Evolutionary conservation across 2,888 invertebrate species (phyloP), one percentile per base, ranked within the genome.

Genomic region (Hermaeophaga mercurialis): DNA sequence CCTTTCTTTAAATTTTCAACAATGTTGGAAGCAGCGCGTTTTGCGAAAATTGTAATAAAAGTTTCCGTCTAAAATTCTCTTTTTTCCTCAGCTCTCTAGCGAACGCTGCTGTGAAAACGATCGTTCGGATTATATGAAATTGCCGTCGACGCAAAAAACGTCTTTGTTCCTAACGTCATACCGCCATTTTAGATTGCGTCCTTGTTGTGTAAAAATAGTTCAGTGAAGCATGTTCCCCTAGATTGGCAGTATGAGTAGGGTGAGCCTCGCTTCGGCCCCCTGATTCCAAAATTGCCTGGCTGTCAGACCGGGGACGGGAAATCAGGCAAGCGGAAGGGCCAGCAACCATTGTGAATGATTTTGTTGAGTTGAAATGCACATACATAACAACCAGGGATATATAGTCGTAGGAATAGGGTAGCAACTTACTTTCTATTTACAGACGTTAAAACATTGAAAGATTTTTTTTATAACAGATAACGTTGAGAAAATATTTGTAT

Each of bases 181-280:
- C 72, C 73, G 75, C 76, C 76, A 76, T 76, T 76, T 76, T 76
- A 73, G 72, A 71, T 71, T 72, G 70, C 67, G 68, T 70, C 68
- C 72, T 72, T 70, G 73, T 72, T 72, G 73, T 73, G 74, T 77
- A 76, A 76, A 77, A 77, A 76, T 76, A 77, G 76, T 74, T 74
- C 75, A 75, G 70, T 71, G 68, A 75, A 75, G 75, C 75, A 74
- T 75, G 73, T 72, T 73, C 73, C 75, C 75, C 74, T 71, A 73
- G 73, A 74, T 74, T 73, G 73, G 73, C 73, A 72, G 54, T 43
- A 68, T 64, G 69, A 62, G 60, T 69, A 66, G 70, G 72, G 73
- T 73, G 74, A 70, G 64, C 64, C 65, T 39, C 24, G 36, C 54
- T 41, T 62, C 64, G 67, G 28, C 67, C 63, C 64, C 54, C 54